Conservation (phyloP, 2,888 invertebrate genomes). For the Drosophila mercatorum region DNA sequence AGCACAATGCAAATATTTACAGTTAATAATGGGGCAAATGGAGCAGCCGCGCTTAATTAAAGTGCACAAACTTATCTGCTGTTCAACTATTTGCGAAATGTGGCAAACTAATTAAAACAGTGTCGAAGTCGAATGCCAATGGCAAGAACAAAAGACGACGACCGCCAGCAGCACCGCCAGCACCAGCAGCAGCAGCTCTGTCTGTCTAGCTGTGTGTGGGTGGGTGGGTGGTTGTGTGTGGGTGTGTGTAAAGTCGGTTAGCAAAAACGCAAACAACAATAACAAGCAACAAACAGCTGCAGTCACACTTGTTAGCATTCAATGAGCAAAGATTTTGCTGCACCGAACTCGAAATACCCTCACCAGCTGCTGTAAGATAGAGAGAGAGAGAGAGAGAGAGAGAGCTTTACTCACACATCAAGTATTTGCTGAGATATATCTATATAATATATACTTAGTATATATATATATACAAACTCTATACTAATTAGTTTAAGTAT, state of each 20-base stretch:
- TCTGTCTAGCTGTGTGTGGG: slow-evolving; percentile 6
- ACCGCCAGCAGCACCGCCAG: slow-evolving; percentile 31
- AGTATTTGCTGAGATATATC: too few species aligned
- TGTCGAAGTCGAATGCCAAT: slow-evolving; percentile 76
- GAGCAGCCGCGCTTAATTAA: slow-evolving; percentile 59
- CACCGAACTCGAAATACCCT: not conserved
- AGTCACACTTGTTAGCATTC: slow-evolving; percentile 60
- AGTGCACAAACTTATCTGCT: slow-evolving; percentile 67
- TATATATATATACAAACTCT: too few species aligned
- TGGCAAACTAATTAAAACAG: slow-evolving; percentile 77
- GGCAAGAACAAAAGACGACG: slow-evolving; percentile 73
- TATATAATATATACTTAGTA: too few species aligned
- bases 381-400: not conserved
- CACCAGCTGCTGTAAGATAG: not conserved
- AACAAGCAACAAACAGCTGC: slow-evolving; percentile 26
- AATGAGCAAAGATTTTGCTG: not conserved
- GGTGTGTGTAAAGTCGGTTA: slow-evolving; percentile 45
- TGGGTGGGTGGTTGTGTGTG: not conserved
- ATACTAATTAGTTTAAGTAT: not conserved
- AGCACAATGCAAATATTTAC: slow-evolving; percentile 60
- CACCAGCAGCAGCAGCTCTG: not conserved
- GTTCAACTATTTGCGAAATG: slow-evolving; percentile 74
- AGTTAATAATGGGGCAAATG: slow-evolving; percentile 37
- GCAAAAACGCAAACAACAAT: slow-evolving; percentile 43
- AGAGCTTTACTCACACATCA: not conserved